These are phyloP conservation scores for Tinamus guttatus DNA, from an alignment of 2,113 vertebrate genomes.

Conservation along the genomic window DNA sequence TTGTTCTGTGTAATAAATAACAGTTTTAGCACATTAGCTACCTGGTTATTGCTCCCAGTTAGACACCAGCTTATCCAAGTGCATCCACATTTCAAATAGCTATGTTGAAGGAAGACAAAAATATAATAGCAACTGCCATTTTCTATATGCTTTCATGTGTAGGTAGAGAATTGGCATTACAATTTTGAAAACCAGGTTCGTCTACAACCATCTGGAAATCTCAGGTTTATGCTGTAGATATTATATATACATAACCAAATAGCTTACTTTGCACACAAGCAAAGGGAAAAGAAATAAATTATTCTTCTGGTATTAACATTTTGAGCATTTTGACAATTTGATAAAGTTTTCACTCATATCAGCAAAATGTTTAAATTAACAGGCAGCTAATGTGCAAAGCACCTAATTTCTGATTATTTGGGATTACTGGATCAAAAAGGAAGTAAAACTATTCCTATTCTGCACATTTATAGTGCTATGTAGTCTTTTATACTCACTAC, in stretches of 20 bases:
- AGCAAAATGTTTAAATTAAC: not conserved
- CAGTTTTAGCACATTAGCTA: not conserved
- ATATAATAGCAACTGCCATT: not conserved
- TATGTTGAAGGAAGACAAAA: not conserved
- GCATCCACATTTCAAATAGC: not conserved
- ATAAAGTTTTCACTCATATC: not conserved
- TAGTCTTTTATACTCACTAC: not conserved
- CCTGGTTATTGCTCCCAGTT: not conserved
- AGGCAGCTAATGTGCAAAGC: not conserved
- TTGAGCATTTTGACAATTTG: not conserved
- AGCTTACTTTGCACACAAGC: not conserved
- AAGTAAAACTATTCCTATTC: not conserved
- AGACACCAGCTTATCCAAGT: not conserved
- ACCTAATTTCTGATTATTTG: not conserved
- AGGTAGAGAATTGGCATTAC: not conserved
- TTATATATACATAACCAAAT: not conserved
- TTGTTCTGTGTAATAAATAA: not conserved
- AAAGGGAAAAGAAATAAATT: not conserved
- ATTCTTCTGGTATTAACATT: not conserved
- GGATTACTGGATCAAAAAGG: not conserved
- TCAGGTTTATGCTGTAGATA: not conserved
- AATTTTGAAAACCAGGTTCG: not conserved
- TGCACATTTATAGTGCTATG: not conserved
- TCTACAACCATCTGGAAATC: not conserved
- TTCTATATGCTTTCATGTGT: not conserved